Percentiles rank a stretch among this genome's conserved stretches.
Evolutionary conservation across 1,140 invertebrate species (phyloP).

Genomic region (Drosophila funebris): DNA sequence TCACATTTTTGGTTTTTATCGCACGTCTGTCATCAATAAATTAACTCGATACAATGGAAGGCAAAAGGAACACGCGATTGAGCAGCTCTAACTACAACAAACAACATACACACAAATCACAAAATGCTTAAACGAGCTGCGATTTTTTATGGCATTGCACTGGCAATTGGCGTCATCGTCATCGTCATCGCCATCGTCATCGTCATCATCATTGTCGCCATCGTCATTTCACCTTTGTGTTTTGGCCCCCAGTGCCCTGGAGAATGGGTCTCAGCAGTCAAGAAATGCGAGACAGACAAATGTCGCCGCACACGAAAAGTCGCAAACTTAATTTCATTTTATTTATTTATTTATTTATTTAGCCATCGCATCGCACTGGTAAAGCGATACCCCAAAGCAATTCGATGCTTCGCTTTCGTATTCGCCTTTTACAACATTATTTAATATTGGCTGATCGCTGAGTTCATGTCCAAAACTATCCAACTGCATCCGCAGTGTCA

Average conservation of each 20-base stretch:
- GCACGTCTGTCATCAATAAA: slow-evolving; percentile 80
- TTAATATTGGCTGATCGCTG: slow-evolving; percentile 74
- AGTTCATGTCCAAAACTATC: slow-evolving; percentile 30
- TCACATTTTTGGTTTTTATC: slow-evolving; percentile 80
- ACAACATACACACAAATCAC: slow-evolving; percentile 46
- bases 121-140: slow-evolving; percentile 78
- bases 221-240: slow-evolving; percentile 77
- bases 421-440: slow-evolving; percentile 81
- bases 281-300: slow-evolving; percentile 52
- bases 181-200: slow-evolving; percentile 10
- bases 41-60: slow-evolving; percentile 78
- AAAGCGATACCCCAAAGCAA: slow-evolving; percentile 36
- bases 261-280: background rate
- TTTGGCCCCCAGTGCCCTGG: slow-evolving; percentile 35
- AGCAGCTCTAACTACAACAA: slow-evolving; percentile 19
- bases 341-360: slow-evolving; percentile 78
- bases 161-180: slow-evolving; percentile 47
- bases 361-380: slow-evolving; percentile 28
- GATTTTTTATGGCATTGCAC: slow-evolving; percentile 68
- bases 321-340: slow-evolving; percentile 70
- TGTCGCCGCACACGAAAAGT: slow-evolving; percentile 53
- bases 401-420: slow-evolving; percentile 74
- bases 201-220: slow-evolving; percentile 16
- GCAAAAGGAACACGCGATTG: slow-evolving; percentile 66
- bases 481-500: slow-evolving; percentile 36